Base-by-base conservation (phyloP, 2,113 vertebrate genomes). In the Hemichromis elongatus region DNA sequence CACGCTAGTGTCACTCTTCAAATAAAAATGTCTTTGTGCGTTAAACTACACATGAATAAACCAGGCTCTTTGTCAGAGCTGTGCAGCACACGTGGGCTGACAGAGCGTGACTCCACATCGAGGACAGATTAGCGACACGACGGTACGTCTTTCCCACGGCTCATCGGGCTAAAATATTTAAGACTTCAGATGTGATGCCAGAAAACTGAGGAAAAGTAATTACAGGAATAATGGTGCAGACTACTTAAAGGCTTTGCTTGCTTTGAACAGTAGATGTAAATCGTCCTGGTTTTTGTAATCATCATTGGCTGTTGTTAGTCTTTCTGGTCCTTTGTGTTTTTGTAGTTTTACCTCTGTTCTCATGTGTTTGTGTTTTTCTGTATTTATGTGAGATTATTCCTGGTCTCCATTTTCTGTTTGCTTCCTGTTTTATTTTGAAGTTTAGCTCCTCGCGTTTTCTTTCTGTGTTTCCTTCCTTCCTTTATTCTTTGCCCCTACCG, bases 41-140 rank as follows among this genome's bases (percentile, higher is more conserved):
- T 24, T 9, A 66, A 13, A n/a, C 40, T 21, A 30, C 28, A 11
- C 26, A 12, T 61, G 42, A 24, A 85, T 82, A 47, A 90, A 88
- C 50, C 79, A 63, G 24, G 9, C 40, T 87, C 86, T 91, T 73
- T 89, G 88, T 90, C 10, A 8, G 77, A 82, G 45, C 13, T 3
- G 59, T 45, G 56, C 70, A 14, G 85, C 85, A 21, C 57, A 26
- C 19, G 88, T 80, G 73, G 87, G 87, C 16, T 66, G 79, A 77
- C 24, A 26, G 37, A 79, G 57, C 80, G 16, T 8, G 85, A 82
- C 13, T 81, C 79, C 42, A 86, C 82, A 26, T 35, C 26, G 6
- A 80, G 55, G 57, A 61, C 78, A 42, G 59, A 53, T 56, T 61
- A 3, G 81, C 89, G 14, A 83, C 85, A 6, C 28, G 5, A 26